These are phyloP conservation scores for Lysandra coridon DNA, from an alignment of 2,888 invertebrate species.

Conservation along the genomic window DNA sequence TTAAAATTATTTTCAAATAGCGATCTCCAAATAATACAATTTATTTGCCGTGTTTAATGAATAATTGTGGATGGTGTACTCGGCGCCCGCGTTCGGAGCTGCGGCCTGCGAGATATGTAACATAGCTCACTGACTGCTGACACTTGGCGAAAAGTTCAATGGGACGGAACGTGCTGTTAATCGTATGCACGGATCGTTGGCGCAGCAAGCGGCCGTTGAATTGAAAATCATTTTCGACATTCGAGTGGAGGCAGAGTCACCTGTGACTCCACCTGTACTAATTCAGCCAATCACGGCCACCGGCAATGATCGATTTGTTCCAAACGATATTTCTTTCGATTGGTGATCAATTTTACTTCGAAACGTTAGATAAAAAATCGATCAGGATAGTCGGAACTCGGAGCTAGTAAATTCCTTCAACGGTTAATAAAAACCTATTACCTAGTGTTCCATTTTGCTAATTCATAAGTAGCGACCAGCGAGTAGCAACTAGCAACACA, in stretches of 20 bases:
- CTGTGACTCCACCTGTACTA: not conserved
- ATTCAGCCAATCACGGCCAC: not conserved
- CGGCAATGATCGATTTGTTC: not conserved
- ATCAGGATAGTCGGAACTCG: not conserved
- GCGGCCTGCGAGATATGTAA: not conserved
- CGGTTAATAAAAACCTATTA: not conserved
- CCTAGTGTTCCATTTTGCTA: not conserved
- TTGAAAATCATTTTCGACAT: not conserved
- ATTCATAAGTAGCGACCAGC: not conserved
- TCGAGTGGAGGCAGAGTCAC: not conserved
- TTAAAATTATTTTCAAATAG: not conserved
- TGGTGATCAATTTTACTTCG: not conserved
- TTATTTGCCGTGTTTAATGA: not conserved
- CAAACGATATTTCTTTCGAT: not conserved
- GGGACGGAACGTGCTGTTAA: not conserved
- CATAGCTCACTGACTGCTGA: not conserved
- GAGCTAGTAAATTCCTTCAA: not conserved
- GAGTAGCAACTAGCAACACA: not conserved
- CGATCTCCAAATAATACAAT: not conserved
- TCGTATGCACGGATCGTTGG: not conserved
- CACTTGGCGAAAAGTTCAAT: not conserved
- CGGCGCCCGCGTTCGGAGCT: not conserved
- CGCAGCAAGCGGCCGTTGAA: not conserved
- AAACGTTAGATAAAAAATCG: not conserved
- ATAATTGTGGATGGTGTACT: not conserved